Evolutionary conservation across 2,797 vertebrate genomes (phyloP).

Genomic region (Cygnus olor): DNA sequence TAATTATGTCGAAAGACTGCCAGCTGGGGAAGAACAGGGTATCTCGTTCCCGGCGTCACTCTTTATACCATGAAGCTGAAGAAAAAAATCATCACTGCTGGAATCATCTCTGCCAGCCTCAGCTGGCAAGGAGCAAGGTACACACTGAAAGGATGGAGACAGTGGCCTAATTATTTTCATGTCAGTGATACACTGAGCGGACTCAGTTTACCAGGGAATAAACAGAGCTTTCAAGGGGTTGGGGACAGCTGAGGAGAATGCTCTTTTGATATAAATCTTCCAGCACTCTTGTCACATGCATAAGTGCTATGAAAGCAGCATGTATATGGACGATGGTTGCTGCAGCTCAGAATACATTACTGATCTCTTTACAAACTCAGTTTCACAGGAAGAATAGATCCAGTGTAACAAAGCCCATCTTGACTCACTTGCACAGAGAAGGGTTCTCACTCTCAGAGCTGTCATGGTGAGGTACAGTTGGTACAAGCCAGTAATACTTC

Average conservation of each 20-base stretch:
- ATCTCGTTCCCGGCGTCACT: constrained; percentile 33
- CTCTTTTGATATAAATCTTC: constrained; percentile 46
- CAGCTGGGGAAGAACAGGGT: not conserved
- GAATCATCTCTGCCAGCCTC: constrained; percentile 41
- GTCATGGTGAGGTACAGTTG: not conserved
- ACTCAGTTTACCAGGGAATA: constrained; percentile 41
- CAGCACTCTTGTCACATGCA: not conserved
- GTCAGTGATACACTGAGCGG: not conserved
- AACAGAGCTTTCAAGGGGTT: constrained; percentile 46
- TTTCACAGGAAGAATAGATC: not conserved
- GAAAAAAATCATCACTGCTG: not conserved
- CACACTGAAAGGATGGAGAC: not conserved
- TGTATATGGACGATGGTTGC: not conserved
- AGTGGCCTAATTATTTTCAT: constrained; percentile 41
- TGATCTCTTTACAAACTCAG: not conserved
- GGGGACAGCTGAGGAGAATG: constrained; percentile 37
- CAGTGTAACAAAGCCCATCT: not conserved
- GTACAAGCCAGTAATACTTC: not conserved
- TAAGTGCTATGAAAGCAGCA: not conserved
- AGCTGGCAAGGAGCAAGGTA: constrained; percentile 36
- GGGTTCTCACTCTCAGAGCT: not conserved
- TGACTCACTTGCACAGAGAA: not conserved
- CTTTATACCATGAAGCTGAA: constrained; percentile 9
- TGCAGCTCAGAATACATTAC: constrained; percentile 6
- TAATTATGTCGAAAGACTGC: not conserved